These are phyloP conservation scores for Monoplex corrugatus DNA, from an alignment of 2,888 invertebrate genomes.

Conservation along the genomic window DNA sequence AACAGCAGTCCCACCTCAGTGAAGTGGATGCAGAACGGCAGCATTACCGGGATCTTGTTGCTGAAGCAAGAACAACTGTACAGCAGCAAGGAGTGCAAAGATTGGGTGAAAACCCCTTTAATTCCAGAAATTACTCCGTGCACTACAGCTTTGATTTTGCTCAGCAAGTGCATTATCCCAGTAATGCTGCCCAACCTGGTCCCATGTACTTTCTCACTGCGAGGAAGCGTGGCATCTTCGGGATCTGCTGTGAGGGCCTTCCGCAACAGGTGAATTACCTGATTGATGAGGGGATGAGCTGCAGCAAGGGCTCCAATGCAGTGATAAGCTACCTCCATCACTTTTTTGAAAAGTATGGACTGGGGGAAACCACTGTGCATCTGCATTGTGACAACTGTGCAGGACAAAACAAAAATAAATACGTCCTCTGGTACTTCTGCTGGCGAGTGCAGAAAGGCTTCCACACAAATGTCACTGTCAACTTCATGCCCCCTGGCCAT, in stretches of 20 bases:
- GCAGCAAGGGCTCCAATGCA: slow-evolving; percentile 53
- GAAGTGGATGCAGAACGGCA: slow-evolving; percentile 38
- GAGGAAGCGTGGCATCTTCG: slow-evolving; percentile 65
- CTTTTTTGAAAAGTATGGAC: slow-evolving; percentile 53
- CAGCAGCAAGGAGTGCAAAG: background rate
- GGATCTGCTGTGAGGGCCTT: slow-evolving; percentile 59
- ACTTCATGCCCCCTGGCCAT: slow-evolving; percentile 54
- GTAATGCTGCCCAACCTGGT: slow-evolving; percentile 66
- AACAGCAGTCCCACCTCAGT: slow-evolving; percentile 5
- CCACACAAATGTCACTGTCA: slow-evolving; percentile 40
- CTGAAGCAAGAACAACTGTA: background rate
- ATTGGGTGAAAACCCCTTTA: background rate
- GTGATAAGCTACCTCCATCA: slow-evolving; percentile 52
- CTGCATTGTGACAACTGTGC: slow-evolving; percentile 52
- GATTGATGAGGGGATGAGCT: slow-evolving; percentile 59
- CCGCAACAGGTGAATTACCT: slow-evolving; percentile 58
- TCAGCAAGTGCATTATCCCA: slow-evolving; percentile 63
- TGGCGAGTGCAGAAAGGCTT: slow-evolving; percentile 51
- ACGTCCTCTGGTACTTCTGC: slow-evolving; percentile 50
- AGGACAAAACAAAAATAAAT: slow-evolving; percentile 54
- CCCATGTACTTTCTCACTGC: slow-evolving; percentile 64
- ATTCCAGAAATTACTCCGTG: background rate
- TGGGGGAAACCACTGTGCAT: slow-evolving; percentile 46
- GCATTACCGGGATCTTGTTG: slow-evolving; percentile 2
- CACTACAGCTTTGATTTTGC: slow-evolving; percentile 66